Evolutionary conservation across 2,888 invertebrate genomes (phyloP).

Genomic region (Monopis laevigella): DNA sequence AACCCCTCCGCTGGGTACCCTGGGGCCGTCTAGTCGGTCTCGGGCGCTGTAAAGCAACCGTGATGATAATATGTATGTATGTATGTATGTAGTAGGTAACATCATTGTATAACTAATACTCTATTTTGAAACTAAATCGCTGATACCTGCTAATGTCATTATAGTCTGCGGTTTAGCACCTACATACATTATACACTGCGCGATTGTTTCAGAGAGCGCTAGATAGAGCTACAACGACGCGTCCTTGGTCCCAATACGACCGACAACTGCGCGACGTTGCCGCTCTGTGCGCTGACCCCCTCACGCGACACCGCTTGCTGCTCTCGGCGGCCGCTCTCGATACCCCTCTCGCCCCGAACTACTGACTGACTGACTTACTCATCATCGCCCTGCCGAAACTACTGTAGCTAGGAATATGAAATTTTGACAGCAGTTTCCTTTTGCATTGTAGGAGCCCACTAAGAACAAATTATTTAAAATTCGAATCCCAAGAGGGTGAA

Average conservation of each 20-base stretch:
- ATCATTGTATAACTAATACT: constrained; percentile 27
- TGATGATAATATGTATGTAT: no score
- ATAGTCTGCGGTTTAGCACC: constrained; percentile 27
- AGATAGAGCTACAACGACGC: constrained; percentile 6
- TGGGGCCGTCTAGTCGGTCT: no score
- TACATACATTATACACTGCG: constrained; percentile 24
- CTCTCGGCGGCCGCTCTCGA: constrained; percentile 27
- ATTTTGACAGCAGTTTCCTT: no score
- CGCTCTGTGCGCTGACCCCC: constrained; percentile 22
- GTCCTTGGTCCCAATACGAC: neutral
- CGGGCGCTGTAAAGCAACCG: no score
- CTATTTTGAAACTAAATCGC: constrained; percentile 30
- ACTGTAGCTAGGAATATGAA: no score
- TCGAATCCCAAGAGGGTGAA: no score
- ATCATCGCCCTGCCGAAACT: no score
- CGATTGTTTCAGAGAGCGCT: neutral
- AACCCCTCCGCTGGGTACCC: no score
- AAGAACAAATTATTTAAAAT: no score
- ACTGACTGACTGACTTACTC: no score
- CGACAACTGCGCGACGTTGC: constrained; percentile 9
- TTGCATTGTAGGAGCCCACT: no score
- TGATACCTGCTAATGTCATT: constrained; percentile 41
- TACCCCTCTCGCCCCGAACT: constrained; percentile 21
- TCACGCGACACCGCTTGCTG: constrained; percentile 50
- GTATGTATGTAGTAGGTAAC: no score